Base-by-base conservation (phyloP, 2,113 vertebrate genomes). In the Hemibagrus wyckioides region DNA sequence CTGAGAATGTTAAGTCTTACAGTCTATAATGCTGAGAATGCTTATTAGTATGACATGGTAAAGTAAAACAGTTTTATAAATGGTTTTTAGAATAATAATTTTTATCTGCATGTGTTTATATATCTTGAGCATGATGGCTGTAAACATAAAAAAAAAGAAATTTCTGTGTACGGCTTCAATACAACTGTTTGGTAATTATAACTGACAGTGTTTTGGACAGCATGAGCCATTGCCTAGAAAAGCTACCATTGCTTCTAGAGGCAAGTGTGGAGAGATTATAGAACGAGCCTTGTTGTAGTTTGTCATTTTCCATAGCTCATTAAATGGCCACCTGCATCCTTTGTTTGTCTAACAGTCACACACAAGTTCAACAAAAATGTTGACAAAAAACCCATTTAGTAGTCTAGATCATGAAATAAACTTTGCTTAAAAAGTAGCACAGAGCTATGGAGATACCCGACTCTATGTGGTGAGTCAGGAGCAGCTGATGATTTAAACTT, bases 251-350 rank as follows among this genome's bases (percentile, higher is more conserved):
- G 50, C 17, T 5, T 28, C 30, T 80, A 36, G 17, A 56, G n/a
- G 33, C 50, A 36, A 9, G 19, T 36, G 21, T 57, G 17, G 30
- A 54, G 76, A 2, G 48, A 79, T 79, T 54, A 54, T 30, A 30
- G 13, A 48, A 54, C 10, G 25, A 79, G 14, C 48, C 25, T 48
- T 15, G 36, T 73, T 73, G 33, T 67, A 67, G 28, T 80, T 36
- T 59, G 30, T 39, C 10, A 39, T 57, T 63, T 82, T 65, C n/a
- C 80, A 41, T 36, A n/a, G 41, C 39, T 69, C 33, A 59, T 57
- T 82, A 48, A 75, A 28, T 23, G 54, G 65, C 65, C 85, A 87
- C 36, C 54, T 86, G 61, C 36, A 21, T 59, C 48, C 30, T 73
- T 71, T 81, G 63, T 44, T 63, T 41, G 4, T 15, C 7, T 71